These are phyloP conservation scores for Drosophila equinoxialis DNA, from an alignment of 1,140 invertebrate species.

Conservation along the genomic window DNA sequence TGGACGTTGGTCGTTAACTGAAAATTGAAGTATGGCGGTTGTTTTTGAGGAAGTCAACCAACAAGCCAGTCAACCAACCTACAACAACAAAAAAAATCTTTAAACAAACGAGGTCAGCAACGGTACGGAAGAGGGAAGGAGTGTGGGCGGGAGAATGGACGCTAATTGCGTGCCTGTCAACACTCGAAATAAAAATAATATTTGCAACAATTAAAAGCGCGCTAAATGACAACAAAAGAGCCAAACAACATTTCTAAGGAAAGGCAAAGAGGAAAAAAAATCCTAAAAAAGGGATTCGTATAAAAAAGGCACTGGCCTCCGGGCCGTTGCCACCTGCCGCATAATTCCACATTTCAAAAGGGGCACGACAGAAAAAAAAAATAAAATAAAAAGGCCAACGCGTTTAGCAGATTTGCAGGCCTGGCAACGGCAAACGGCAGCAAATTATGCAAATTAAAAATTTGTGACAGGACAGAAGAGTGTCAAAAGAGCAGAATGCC, in stretches of 20 bases:
- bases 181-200: slow-evolving; percentile 71
- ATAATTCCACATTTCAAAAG: slow-evolving; percentile 38
- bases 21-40: slow-evolving; percentile 60
- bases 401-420: slow-evolving; percentile 28
- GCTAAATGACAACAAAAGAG: slow-evolving; percentile 42
- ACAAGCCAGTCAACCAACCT: background rate
- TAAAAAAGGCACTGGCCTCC: slow-evolving; percentile 23
- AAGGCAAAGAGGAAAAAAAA: slow-evolving; percentile 7
- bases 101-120: slow-evolving; percentile 47
- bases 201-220: slow-evolving; percentile 74
- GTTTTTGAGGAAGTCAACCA: slow-evolving; percentile 8
- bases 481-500: slow-evolving; percentile 26
- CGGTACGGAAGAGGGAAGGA: background rate
- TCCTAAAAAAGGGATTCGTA: slow-evolving; percentile 27
- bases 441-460: slow-evolving; percentile 59
- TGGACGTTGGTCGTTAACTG: slow-evolving; percentile 57
- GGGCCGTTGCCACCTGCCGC: slow-evolving; percentile 17
- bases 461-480: slow-evolving; percentile 35
- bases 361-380: slow-evolving; percentile 25
- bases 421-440: slow-evolving; percentile 5
- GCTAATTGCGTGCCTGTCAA: slow-evolving; percentile 70
- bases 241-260: slow-evolving; percentile 39
- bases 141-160: slow-evolving; percentile 2
- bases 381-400: slow-evolving; percentile 54
- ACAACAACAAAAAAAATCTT: slow-evolving; percentile 34